phyloP scores from a whole-genome alignment of 2,113 vertebrate species.

The Colistium nudipinnis region DNA sequence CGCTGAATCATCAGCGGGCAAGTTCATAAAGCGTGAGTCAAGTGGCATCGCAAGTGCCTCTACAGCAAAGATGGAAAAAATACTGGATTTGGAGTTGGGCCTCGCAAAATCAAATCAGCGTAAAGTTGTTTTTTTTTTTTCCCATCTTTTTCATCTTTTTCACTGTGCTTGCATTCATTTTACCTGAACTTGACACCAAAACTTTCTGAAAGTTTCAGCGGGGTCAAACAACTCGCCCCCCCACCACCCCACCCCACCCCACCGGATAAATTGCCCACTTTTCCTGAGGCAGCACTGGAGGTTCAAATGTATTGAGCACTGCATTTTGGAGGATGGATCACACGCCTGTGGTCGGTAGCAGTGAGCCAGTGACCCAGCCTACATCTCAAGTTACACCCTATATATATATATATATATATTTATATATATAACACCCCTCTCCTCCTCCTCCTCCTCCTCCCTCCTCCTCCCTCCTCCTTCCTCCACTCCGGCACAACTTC shows the following conservation, averaged over 20 bases:
- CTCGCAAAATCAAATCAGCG: not conserved
- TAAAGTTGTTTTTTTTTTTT: too few species aligned
- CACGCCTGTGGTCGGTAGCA: slow-evolving; percentile 87
- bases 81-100: not conserved
- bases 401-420: slow-evolving; percentile 85
- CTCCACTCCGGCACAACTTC: slow-evolving; percentile 80
- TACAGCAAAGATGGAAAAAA: not conserved
- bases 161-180: not conserved
- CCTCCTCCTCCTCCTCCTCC: slow-evolving; percentile 19
- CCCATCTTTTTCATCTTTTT: not conserved
- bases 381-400: slow-evolving; percentile 92
- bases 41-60: not conserved
- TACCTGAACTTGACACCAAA: not conserved
- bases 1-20: not conserved
- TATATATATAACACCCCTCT: slow-evolving; percentile 63
- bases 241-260: too few species aligned
- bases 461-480: slow-evolving; percentile 4
- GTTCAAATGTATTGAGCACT: slow-evolving; percentile 70
- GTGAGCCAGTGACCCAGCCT: slow-evolving; percentile 88
- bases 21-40: too few species aligned
- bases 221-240: slow-evolving; percentile 50
- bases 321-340: slow-evolving; percentile 84
- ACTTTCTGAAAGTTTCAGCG: slow-evolving; percentile 31
- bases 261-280: slow-evolving; percentile 65
- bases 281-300: slow-evolving; percentile 55